These are phyloP conservation scores for Xylocopa sonorina DNA, from an alignment of 1,140 invertebrate species.

Conservation along the genomic window DNA sequence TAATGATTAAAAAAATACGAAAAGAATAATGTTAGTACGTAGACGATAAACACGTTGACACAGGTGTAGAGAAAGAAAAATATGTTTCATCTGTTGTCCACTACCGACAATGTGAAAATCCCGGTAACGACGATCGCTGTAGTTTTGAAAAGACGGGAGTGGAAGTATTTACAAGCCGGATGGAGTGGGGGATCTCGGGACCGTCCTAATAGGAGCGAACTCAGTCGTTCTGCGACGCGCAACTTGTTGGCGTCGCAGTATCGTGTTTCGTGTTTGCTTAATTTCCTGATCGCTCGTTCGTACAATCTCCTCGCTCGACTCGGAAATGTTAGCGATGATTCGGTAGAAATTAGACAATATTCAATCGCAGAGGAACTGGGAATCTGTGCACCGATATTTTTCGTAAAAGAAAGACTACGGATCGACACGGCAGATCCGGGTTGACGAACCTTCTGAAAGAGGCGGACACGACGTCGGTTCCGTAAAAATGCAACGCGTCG, in stretches of 20 bases:
- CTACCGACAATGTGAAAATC: slow-evolving; percentile 11
- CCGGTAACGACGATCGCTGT: slow-evolving; percentile 1
- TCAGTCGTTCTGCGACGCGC: slow-evolving; percentile 75
- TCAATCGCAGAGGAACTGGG: not conserved
- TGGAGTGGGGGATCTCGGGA: slow-evolving; percentile 23
- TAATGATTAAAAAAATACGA: not conserved
- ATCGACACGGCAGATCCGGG: slow-evolving; percentile 14
- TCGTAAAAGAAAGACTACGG: not conserved
- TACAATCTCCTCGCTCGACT: not conserved
- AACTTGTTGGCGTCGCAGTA: slow-evolving; percentile 56
- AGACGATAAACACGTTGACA: too few species aligned
- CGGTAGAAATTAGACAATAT: not conserved
- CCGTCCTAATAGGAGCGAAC: slow-evolving; percentile 41
- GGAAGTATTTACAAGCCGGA: not conserved
- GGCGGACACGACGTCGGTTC: slow-evolving; percentile 24
- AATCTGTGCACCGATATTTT: not conserved
- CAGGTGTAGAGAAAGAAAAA: not conserved
- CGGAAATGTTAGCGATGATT: not conserved
- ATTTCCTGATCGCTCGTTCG: not conserved
- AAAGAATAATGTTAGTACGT: too few species aligned
- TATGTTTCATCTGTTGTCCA: not conserved
- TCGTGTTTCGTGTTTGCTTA: not conserved
- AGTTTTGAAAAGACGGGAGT: slow-evolving; percentile 1
- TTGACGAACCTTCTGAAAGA: slow-evolving; percentile 36
- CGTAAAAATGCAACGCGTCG: slow-evolving; percentile 35